These are phyloP conservation scores for Tenthredo amoena DNA, from an alignment of 2,888 invertebrate species.

Conservation along the genomic window DNA sequence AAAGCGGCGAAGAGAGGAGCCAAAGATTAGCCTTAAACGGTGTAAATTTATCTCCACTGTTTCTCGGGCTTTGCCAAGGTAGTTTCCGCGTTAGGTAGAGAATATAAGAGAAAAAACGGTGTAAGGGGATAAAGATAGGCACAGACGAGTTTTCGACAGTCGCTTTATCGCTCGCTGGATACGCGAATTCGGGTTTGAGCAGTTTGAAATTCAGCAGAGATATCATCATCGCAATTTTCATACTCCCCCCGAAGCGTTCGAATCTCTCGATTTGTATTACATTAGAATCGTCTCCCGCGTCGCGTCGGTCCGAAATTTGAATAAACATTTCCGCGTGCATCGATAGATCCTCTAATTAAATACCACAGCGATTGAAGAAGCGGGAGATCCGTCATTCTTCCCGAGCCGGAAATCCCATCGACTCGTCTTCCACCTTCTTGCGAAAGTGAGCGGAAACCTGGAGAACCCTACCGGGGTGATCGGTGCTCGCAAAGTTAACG, in stretches of 20 bases:
- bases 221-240: neutral
- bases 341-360: neutral
- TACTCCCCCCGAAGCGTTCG: neutral
- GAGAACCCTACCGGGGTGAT: neutral
- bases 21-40: constrained; percentile 48
- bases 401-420: neutral
- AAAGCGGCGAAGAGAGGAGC: neutral
- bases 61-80: constrained; percentile 11
- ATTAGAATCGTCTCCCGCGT: too few relatives aligned
- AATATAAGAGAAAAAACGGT: neutral
- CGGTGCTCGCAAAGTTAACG: constrained; percentile 36
- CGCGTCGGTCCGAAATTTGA: neutral
- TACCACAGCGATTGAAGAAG: neutral
- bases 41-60: constrained; percentile 38
- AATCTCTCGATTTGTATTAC: neutral
- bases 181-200: neutral
- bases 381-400: neutral
- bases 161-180: neutral
- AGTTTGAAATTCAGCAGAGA: neutral
- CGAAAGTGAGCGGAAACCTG: neutral
- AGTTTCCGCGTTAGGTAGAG: neutral
- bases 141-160: constrained; percentile 23
- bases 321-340: neutral
- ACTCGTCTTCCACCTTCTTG: neutral
- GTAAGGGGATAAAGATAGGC: constrained; percentile 7